Conservation (phyloP, 1,140 invertebrate species). For the Branchinecta lynchi region DNA sequence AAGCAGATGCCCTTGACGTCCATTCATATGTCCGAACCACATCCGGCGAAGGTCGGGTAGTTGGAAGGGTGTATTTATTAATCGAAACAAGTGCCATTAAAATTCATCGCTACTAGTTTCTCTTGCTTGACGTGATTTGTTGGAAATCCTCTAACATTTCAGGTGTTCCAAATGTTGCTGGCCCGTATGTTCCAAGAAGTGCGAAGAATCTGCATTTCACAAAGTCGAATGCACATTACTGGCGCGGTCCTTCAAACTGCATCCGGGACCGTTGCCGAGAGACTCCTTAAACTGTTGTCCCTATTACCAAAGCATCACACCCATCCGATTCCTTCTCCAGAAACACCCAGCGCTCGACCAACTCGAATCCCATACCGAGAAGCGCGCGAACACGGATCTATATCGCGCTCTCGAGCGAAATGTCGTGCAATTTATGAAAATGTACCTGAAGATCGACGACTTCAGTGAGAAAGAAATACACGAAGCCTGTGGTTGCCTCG, state of each 20-base stretch:
- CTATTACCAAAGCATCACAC: slow-evolving; percentile 21
- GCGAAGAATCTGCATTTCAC: slow-evolving; percentile 18
- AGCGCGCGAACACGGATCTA: slow-evolving; percentile 22
- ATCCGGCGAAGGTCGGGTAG: too few species aligned
- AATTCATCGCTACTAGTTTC: too few species aligned
- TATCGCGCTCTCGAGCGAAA: slow-evolving; percentile 24
- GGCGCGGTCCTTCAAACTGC: neutral
- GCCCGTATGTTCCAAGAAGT: slow-evolving; percentile 24
- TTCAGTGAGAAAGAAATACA: slow-evolving; percentile 40
- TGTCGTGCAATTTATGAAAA: slow-evolving; percentile 24
- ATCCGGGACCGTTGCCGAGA: neutral
- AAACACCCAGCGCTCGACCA: slow-evolving; percentile 22
- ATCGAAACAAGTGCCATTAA: too few species aligned
- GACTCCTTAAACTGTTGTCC: neutral
- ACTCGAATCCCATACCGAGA: slow-evolving; percentile 24
- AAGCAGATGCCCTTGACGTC: too few species aligned
- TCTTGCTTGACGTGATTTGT: too few species aligned
- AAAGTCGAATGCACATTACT: slow-evolving; percentile 16
- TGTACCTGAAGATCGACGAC: slow-evolving; percentile 24
- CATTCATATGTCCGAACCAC: too few species aligned
- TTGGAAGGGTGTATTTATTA: too few species aligned
- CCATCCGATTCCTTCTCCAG: slow-evolving; percentile 26
- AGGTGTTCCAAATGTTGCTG: slow-evolving; percentile 24
- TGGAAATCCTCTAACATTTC: too few species aligned
- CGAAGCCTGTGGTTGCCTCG: slow-evolving; percentile 43